phyloP scores from a whole-genome alignment of 2,797 vertebrate genomes.

The Pseudomugil gertrudae region DNA sequence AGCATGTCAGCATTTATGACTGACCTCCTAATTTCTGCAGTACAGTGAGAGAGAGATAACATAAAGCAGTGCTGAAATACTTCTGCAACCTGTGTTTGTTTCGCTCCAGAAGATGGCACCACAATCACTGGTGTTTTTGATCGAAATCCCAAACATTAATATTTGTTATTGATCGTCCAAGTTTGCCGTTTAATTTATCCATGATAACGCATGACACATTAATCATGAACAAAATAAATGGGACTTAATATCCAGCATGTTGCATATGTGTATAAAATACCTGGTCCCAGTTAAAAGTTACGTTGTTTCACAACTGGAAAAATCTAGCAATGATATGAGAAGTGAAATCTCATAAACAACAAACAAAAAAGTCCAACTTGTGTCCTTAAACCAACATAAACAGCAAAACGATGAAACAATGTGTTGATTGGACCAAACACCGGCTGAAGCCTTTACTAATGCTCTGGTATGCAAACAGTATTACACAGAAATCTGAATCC shows the following conservation, averaged over 20 bases:
- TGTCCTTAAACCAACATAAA: conserved; percentile 12
- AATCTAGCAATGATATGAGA: conserved; percentile 21
- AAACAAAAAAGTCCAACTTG: neutral
- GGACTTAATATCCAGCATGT: neutral
- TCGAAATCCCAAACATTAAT: conserved; percentile 7
- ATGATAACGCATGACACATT: neutral
- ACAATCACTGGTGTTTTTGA: neutral
- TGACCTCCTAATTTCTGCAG: conserved; percentile 17
- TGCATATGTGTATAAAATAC: neutral
- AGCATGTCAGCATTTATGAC: conserved; percentile 22
- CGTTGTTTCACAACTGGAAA: conserved; percentile 40
- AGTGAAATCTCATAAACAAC: neutral
- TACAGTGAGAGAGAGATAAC: conserved; percentile 4
- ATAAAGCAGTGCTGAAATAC: conserved; percentile 15
- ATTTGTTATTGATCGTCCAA: neutral
- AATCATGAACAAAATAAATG: neutral
- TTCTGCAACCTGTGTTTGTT: neutral
- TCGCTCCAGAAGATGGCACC: conserved; percentile 2
- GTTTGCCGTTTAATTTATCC: neutral
- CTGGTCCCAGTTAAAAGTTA: neutral
- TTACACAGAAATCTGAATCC: neutral
- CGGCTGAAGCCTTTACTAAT: conserved; percentile 70
- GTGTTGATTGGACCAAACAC: conserved; percentile 31
- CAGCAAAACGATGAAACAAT: conserved; percentile 27
- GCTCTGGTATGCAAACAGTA: conserved; percentile 37